phyloP scores from a whole-genome alignment of 2,888 invertebrate species.

The Scaptomyza reducta region DNA sequence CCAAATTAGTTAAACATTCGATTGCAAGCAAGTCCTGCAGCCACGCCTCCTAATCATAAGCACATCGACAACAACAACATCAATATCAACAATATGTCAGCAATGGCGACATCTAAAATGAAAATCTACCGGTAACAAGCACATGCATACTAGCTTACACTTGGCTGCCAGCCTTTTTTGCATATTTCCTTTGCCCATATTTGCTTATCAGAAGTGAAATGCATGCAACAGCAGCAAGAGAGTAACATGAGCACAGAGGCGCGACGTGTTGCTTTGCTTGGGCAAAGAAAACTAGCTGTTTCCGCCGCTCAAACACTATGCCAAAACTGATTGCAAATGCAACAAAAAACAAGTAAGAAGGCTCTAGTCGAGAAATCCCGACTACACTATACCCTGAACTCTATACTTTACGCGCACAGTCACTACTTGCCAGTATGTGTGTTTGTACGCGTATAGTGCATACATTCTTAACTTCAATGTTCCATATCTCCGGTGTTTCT shows the following conservation, averaged over 20 bases:
- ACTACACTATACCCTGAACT: no score
- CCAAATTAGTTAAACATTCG: conserved; percentile 71
- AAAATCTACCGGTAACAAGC: conserved; percentile 75
- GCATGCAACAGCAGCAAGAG: conserved; percentile 60
- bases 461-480: no score
- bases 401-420: no score
- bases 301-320: conserved; percentile 71
- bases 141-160: no score
- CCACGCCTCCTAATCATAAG: conserved; percentile 61
- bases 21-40: conserved; percentile 42
- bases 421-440: no score
- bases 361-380: no score
- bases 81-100: conserved; percentile 38
- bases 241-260: conserved; percentile 34
- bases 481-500: no score
- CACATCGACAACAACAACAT: conserved; percentile 35
- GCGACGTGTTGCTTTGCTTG: conserved; percentile 67
- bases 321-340: conserved; percentile 63
- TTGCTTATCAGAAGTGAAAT: conserved; percentile 72
- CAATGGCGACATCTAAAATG: conserved; percentile 71
- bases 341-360: conserved; percentile 6
- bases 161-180: conserved; percentile 11
- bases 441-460: no score
- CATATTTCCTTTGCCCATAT: conserved; percentile 40
- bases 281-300: conserved; percentile 66